Conservation (phyloP, 2,888 invertebrate species). For the Zygothrica quintamaculata region DNA sequence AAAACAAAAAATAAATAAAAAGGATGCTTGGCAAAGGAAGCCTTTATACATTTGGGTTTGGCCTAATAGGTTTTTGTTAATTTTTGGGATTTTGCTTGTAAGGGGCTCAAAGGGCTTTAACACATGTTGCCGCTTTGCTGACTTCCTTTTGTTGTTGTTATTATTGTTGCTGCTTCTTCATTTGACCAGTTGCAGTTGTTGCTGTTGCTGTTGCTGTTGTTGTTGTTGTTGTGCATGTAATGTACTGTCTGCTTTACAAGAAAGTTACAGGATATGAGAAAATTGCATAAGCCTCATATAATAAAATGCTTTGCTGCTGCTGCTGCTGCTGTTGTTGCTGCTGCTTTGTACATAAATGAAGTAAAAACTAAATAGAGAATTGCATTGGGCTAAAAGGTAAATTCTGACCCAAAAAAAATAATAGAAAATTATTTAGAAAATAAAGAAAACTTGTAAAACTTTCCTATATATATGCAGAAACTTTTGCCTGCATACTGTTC, state of each 20-base stretch:
- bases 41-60: slow-evolving; percentile 60
- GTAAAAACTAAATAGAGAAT: slow-evolving; percentile 42
- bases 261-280: slow-evolving; percentile 56
- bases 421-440: slow-evolving; percentile 13
- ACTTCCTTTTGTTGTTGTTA: slow-evolving; percentile 23
- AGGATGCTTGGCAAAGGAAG: slow-evolving; percentile 34
- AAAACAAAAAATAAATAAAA: no score
- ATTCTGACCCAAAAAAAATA: not conserved
- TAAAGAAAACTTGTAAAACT: slow-evolving; percentile 11
- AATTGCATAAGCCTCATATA: slow-evolving; percentile 70
- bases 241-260: slow-evolving; percentile 23
- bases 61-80: slow-evolving; percentile 77
- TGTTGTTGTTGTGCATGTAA: slow-evolving; percentile 6
- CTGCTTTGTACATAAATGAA: no score
- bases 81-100: slow-evolving; percentile 63
- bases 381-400: slow-evolving; percentile 56
- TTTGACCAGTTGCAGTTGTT: slow-evolving; percentile 9
- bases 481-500: no score
- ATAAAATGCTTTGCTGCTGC: slow-evolving; percentile 61
- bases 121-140: slow-evolving; percentile 60
- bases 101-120: slow-evolving; percentile 58
- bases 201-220: slow-evolving; percentile 20
- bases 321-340: no score
- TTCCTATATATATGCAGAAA: slow-evolving; percentile 32
- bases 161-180: slow-evolving; percentile 19